These are phyloP conservation scores for Cenopis cana DNA, from an alignment of 2,888 invertebrate genomes.

Conservation along the genomic window DNA sequence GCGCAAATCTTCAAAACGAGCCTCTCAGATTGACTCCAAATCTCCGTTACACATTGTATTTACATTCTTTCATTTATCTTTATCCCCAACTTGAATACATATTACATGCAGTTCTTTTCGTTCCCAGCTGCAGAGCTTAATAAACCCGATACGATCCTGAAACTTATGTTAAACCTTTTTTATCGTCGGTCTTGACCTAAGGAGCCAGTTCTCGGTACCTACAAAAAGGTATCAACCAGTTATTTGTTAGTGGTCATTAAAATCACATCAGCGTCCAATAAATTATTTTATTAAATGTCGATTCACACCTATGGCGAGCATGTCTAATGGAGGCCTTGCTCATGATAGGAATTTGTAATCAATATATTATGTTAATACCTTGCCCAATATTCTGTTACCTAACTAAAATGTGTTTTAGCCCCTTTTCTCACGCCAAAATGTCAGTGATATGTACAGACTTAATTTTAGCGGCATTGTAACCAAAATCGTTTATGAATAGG, in stretches of 20 bases:
- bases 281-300: constrained; percentile 82
- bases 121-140: neutral
- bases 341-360: constrained; percentile 43
- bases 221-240: constrained; percentile 17
- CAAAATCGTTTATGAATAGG: neutral
- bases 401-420: no score
- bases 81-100: no score
- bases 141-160: constrained; percentile 2
- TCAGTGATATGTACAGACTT: no score
- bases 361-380: neutral
- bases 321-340: constrained; percentile 63
- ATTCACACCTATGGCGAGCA: constrained; percentile 78
- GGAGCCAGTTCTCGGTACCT: neutral
- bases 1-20: neutral
- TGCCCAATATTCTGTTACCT: no score
- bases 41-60: no score
- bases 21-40: neutral
- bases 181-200: neutral
- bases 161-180: constrained; percentile 1
- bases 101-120: neutral
- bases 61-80: no score
- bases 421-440: no score
- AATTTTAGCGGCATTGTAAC: neutral
- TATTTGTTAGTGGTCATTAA: constrained; percentile 68
- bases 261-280: constrained; percentile 76